Base-by-base conservation (phyloP, 2,888 invertebrate species). In the Oeneis ivallda region DNA sequence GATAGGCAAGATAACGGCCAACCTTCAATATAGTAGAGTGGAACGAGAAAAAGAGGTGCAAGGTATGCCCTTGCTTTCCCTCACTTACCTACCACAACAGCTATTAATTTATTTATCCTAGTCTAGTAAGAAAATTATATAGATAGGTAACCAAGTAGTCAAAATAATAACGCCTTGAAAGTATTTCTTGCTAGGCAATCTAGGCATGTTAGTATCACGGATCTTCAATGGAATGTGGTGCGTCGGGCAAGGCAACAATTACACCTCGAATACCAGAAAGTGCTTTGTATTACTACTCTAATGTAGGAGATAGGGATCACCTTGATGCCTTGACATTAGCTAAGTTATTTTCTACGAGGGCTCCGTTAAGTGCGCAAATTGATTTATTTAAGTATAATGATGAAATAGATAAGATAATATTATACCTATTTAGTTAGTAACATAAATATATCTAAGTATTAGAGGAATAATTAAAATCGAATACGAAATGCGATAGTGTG, bases 251-350 rank as follows among this genome's bases (percentile, higher is more conserved):
- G 19, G n/a, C 13, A 45, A 57, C 57, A 57, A 57, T 15, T n/a
- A n/a, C n/a, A n/a, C n/a, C n/a, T n/a, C n/a, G n/a, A n/a, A n/a
- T n/a, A 26, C n/a, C 26, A 41, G 11, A 0, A 17, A 37, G 52
- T 34, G 9, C 15, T 34, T 53, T 15, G 57, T 43, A 26, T 57
- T 56, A 57, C 41, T 53, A 66, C 56, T 64, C 15, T 61, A 60
- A 79, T 79, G 83, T 81, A 37, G 13, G 19, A 8, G 17, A 81
- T 15, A n/a, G 43, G n/a, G 47, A 17, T 83, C 83, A 84, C 85
- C 81, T 66, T 63, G 19, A 75, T 69, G 67, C 85, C 85, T 84
- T 85, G 85, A 82, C 85, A 83, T 84, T 83, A 82, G 26, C n/a
- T 26, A n/a, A 13, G 15, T 43, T 57, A 53, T 53, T 53, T 37